Evolutionary conservation across 2,888 invertebrate genomes (phyloP), one percentile per base, ranked within the genome.

Genomic region (Papilio demoleus): DNA sequence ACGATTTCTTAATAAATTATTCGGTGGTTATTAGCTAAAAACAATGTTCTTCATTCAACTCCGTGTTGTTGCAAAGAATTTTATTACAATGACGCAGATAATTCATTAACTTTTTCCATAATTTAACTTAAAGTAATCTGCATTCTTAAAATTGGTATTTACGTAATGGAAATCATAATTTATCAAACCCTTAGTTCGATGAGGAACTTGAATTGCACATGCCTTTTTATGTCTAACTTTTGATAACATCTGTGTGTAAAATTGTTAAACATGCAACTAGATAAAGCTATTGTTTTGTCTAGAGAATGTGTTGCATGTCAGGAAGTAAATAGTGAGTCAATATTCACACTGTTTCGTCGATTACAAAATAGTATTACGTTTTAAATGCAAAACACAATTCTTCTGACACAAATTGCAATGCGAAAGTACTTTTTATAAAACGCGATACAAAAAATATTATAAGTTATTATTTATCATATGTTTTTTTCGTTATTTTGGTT

Each of bases 301-400:
- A 9, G 17, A 38, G 42, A 56, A 65, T 19, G 40, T 60, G n/a
- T 66, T 66, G 60, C 67, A 40, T 67, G 61, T n/a, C 60, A 71
- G 70, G 70, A 71, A 71, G 62, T 63, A 36, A 67, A 70, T 71
- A 70, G 70, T 61, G 62, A 70, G 58, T 61, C 65, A 70, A 65
- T 70, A 60, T 67, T 61, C 63, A 56, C 58, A 64, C 63, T 62
- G 70, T 67, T 66, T 64, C 56, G 50, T 66, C 56, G 67, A 66
- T 72, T 70, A 70, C 68, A 61, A 68, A 70, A 67, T 65, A 36
- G 38, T 67, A 56, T 67, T 72, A 70, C 68, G 68, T 68, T 70
- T 62, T 66, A 53, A 67, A 68, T 64, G 53, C 66, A 53, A 40
- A 67, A 61, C 50, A 53, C 47, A 17, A 36, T 40, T 61, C 58